Base-by-base conservation (phyloP, 2,888 invertebrate genomes). In the Drosophila affinis region DNA sequence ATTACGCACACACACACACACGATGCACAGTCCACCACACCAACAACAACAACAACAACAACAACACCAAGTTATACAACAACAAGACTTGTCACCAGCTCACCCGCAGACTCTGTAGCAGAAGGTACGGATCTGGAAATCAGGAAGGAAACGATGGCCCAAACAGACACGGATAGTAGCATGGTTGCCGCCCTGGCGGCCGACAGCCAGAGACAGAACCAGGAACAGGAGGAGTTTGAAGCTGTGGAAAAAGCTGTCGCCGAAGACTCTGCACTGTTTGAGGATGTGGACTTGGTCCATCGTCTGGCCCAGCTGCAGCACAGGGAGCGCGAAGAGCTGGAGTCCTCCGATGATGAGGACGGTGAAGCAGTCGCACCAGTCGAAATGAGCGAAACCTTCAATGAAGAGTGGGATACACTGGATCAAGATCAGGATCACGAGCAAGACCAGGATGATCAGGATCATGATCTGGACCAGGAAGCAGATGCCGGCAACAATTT, bases 341-440 rank as follows among this genome's bases (percentile, higher is more conserved):
- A 88, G 21, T 90, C 90, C 6, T 91, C 90, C 2, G 90, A 90
- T 54, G 91, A 91, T 55, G 89, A 89, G 18, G 90, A 89, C 24
- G 83, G 75, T 17, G 74, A 71, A 14, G 62, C 69, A 3, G 69
- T 69, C 4, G 73, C 48, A 12, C 60, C 74, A 3, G 47, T 77
- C 1, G 79, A 85, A 64, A 89, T 90, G 89, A 84, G 87, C 72
- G 79, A 87, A 9, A 84, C 82, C 27, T 88, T 91, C 57, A 87
- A 90, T 54, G 85, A 89, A 2, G 91, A 91, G 72, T 91, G 91
- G 91, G 87, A 77, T n/a, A 63, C 72, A 21, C 57, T 88, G 45
- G 86, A 79, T 34, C 76, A 56, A 81, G 75, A 49, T 24, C 68
- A 27, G 24, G 56, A 49, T 27, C 68, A 21, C 18, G 56, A 47